phyloP scores from a whole-genome alignment of 2,113 vertebrate genomes.

The Alexandromys fortis region DNA sequence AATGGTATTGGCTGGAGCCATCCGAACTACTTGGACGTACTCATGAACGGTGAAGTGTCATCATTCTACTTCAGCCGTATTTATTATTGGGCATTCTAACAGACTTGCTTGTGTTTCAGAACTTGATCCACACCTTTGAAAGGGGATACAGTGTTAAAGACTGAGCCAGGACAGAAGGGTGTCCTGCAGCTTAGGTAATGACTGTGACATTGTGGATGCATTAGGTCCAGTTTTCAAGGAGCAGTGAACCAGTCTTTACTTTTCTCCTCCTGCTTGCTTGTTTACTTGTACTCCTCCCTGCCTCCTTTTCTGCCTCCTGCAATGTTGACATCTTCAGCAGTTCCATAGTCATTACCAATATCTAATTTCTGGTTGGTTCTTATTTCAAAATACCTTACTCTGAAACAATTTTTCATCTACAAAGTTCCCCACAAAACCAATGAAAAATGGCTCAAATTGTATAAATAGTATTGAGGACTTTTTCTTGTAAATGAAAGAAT shows the following conservation, averaged over 20 bases:
- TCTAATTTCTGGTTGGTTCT: constrained; percentile 21
- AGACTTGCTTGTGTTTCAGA: not conserved
- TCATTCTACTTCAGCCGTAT: not conserved
- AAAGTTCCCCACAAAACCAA: not conserved
- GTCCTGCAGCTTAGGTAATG: not conserved
- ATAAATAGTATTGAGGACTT: not conserved
- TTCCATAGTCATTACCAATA: not conserved
- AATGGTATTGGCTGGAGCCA: not conserved
- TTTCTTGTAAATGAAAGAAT: not conserved
- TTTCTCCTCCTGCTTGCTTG: not conserved
- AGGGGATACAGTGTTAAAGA: not conserved
- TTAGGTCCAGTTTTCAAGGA: not conserved
- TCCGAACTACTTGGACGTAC: not conserved
- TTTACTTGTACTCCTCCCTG: not conserved
- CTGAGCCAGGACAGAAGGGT: not conserved
- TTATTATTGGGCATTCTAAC: not conserved
- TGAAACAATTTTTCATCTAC: not conserved
- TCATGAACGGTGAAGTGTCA: not conserved
- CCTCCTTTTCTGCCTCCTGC: not conserved
- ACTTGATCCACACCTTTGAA: not conserved
- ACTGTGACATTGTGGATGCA: not conserved
- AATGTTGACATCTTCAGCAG: not conserved
- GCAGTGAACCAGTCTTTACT: not conserved
- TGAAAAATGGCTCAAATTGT: not conserved
- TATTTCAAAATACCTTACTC: constrained; percentile 2